Evolutionary conservation across 2,888 invertebrate genomes (phyloP).

Genomic region (Coleophora flavipennella): DNA sequence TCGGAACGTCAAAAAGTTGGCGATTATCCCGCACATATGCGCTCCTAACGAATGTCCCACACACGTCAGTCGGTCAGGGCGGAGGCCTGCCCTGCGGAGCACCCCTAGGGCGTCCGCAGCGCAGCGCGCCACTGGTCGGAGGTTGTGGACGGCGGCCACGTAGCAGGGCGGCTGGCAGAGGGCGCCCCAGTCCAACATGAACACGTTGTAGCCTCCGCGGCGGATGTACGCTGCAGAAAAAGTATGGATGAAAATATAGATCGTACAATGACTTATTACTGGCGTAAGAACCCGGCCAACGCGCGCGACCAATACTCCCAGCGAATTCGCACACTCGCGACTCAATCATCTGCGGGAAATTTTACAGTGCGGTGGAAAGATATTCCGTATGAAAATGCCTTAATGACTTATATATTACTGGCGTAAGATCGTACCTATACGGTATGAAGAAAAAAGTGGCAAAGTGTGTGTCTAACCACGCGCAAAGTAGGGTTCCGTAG

Average conservation of each 20-base stretch:
- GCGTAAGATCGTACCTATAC: too few species aligned
- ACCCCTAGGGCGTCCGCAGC: slow-evolving; percentile 76
- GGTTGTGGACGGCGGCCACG: slow-evolving; percentile 82
- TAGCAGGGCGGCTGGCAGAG: slow-evolving; percentile 80
- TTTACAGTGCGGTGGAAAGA: too few species aligned
- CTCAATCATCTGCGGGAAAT: too few species aligned
- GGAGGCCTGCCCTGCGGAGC: slow-evolving; percentile 76
- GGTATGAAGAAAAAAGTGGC: too few species aligned
- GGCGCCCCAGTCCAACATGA: slow-evolving; percentile 84
- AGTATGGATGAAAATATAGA: neutral
- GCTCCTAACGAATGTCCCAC: slow-evolving; percentile 85
- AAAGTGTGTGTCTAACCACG: too few species aligned
- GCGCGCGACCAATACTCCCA: too few species aligned
- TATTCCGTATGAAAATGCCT: too few species aligned
- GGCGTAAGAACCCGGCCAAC: too few species aligned
- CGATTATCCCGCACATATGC: slow-evolving; percentile 82
- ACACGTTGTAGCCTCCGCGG: slow-evolving; percentile 83
- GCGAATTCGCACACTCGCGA: too few species aligned
- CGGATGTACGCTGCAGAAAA: slow-evolving; percentile 75
- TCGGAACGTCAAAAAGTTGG: slow-evolving; percentile 80
- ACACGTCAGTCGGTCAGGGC: slow-evolving; percentile 78
- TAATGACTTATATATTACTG: too few species aligned
- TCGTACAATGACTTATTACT: too few species aligned
- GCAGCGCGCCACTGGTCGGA: slow-evolving; percentile 80
- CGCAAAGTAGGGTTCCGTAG: too few species aligned